Evolutionary conservation across 2,113 vertebrate species (phyloP).

Genomic region (Xenopus borealis): DNA sequence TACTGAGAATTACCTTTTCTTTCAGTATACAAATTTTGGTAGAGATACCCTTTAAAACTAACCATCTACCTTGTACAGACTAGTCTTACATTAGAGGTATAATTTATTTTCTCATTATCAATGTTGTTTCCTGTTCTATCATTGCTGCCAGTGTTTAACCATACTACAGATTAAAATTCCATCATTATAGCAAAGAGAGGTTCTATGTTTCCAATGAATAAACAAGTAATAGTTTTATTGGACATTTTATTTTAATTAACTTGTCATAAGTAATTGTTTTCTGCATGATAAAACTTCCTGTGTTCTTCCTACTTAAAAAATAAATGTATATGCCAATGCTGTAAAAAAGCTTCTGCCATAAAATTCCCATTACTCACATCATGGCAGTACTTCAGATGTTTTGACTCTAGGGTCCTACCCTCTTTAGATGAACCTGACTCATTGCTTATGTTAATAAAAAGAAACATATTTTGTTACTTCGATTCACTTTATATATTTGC

Average conservation of each 20-base stretch:
- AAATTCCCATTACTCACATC: conserved; percentile 27
- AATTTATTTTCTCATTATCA: too few relatives aligned
- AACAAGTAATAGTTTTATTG: conserved; percentile 25
- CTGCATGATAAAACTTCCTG: conserved; percentile 23
- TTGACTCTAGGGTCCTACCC: neutral
- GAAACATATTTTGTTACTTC: conserved; percentile 16
- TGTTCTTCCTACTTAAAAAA: conserved; percentile 21
- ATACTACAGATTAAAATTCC: neutral
- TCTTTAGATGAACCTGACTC: conserved; percentile 29
- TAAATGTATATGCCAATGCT: conserved; percentile 21
- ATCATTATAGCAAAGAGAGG: neutral
- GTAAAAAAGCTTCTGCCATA: conserved; percentile 27
- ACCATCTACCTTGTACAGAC: too few relatives aligned
- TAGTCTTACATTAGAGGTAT: too few relatives aligned
- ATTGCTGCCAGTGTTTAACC: too few relatives aligned
- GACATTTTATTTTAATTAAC: conserved; percentile 30
- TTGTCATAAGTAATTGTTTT: conserved; percentile 40
- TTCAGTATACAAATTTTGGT: too few relatives aligned
- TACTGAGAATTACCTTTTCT: too few relatives aligned
- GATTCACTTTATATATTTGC: neutral
- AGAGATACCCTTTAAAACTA: too few relatives aligned
- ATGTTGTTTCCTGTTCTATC: too few relatives aligned
- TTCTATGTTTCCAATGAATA: conserved; percentile 4
- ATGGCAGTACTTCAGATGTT: conserved; percentile 18
- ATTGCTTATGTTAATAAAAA: conserved; percentile 1